Conservation (phyloP, 2,888 invertebrate species). For the Acanthosoma haemorrhoidale region DNA sequence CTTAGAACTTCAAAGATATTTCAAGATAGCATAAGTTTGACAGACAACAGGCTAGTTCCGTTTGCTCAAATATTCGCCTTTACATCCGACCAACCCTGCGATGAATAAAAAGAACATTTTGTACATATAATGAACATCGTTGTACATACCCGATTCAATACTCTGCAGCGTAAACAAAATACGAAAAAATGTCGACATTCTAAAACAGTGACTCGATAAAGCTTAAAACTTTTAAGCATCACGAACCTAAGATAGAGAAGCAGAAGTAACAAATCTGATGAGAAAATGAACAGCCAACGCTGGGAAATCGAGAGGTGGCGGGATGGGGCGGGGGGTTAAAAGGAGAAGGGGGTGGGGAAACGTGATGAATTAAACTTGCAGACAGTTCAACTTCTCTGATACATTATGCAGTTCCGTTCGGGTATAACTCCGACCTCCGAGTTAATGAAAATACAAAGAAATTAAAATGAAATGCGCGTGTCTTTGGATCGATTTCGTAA, state of each 20-base stretch:
- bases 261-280: neutral
- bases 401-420: neutral
- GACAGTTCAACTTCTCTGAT: neutral
- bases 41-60: no score
- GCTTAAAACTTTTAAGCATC: no score
- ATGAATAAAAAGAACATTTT: no score
- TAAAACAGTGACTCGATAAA: neutral
- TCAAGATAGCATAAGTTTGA: no score
- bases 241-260: neutral
- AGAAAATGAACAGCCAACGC: neutral
- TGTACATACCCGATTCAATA: no score
- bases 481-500: neutral
- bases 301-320: neutral
- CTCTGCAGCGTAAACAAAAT: neutral
- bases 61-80: no score
- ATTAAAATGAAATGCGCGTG: conserved; percentile 4
- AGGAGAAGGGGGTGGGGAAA: no score
- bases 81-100: no score
- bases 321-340: neutral
- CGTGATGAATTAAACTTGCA: conserved; percentile 6
- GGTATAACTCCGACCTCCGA: neutral
- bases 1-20: no score
- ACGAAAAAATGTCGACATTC: neutral
- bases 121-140: no score
- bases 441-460: conserved; percentile 4